These are phyloP conservation scores for Cerastis leucographa DNA, from an alignment of 2,888 invertebrate genomes.

Conservation along the genomic window DNA sequence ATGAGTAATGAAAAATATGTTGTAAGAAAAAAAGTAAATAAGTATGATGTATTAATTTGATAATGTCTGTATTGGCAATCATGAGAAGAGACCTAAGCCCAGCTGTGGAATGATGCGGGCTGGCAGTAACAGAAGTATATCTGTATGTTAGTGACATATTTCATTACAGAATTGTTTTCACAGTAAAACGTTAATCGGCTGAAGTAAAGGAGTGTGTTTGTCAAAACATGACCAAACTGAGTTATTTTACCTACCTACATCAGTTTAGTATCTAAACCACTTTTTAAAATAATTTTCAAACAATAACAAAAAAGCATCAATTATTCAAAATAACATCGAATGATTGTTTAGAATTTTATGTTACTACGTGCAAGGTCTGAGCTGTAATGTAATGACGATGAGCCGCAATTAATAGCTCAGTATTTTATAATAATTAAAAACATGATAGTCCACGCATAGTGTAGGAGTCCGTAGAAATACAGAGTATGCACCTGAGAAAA, in stretches of 20 bases:
- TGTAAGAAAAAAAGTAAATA: too few species aligned
- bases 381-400: constrained; percentile 39
- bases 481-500: not conserved
- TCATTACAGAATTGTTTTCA: not conserved
- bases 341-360: constrained; percentile 34
- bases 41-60: not conserved
- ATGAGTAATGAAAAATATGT: too few species aligned
- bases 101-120: not conserved
- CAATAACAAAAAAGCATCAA: not conserved
- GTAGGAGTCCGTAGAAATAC: not conserved
- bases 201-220: not conserved
- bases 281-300: not conserved
- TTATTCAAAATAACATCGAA: constrained; percentile 28
- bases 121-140: not conserved
- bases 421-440: constrained; percentile 33
- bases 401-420: constrained; percentile 37
- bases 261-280: not conserved
- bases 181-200: not conserved
- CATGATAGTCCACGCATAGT: not conserved
- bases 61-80: not conserved
- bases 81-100: not conserved
- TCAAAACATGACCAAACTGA: not conserved
- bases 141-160: not conserved
- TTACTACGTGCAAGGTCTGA: constrained; percentile 34
- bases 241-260: not conserved